Percentiles rank a stretch among this genome's conserved stretches.
These are phyloP conservation scores for Aurelia sp. DNA, from an alignment of 30 jellyfish, hydroid and myxozoan species.

Conservation along the genomic window DNA sequence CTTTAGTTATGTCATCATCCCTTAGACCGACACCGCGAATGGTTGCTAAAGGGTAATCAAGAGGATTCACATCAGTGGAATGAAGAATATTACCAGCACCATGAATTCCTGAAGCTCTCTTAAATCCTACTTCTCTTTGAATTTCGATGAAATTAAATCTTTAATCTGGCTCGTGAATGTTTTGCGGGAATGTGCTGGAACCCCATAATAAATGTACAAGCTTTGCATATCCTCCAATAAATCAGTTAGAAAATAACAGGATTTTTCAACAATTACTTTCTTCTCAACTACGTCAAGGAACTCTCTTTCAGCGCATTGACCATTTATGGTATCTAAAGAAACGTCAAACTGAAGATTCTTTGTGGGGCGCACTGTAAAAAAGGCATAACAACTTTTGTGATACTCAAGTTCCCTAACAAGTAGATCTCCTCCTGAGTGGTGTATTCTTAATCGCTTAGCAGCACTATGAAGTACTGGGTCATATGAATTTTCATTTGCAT, in stretches of 20 bases:
- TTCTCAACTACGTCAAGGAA: conserved; percentile 57
- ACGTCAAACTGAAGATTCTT: conserved; percentile 41
- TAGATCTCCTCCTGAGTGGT: conserved; percentile 47
- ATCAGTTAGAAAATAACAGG: conserved; percentile 57
- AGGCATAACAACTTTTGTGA: conserved; percentile 48
- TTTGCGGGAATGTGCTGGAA: conserved; percentile 62
- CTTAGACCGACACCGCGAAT: conserved; percentile 69
- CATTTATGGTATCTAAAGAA: conserved; percentile 50
- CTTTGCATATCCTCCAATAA: conserved; percentile 64
- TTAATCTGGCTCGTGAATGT: conserved; percentile 64
- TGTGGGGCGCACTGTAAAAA: conserved; percentile 48
- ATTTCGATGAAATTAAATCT: conserved; percentile 47
- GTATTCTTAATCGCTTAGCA: conserved; percentile 5
- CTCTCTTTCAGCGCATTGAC: conserved; percentile 63
- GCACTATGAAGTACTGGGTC: conserved; percentile 48
- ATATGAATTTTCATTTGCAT: conserved; percentile 51
- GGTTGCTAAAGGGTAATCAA: conserved; percentile 67
- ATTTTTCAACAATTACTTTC: conserved; percentile 52
- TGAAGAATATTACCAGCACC: conserved; percentile 67
- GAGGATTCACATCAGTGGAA: conserved; percentile 71
- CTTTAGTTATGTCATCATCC: conserved; percentile 64
- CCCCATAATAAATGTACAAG: conserved; percentile 60
- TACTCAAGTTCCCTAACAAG: conserved; percentile 61
- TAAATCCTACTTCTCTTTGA: conserved; percentile 52
- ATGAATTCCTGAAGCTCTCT: conserved; percentile 71